Evolutionary conservation across 1,140 invertebrate genomes (phyloP), one percentile per base, ranked within the genome.

Genomic region (Drosophila quadrilineata): DNA sequence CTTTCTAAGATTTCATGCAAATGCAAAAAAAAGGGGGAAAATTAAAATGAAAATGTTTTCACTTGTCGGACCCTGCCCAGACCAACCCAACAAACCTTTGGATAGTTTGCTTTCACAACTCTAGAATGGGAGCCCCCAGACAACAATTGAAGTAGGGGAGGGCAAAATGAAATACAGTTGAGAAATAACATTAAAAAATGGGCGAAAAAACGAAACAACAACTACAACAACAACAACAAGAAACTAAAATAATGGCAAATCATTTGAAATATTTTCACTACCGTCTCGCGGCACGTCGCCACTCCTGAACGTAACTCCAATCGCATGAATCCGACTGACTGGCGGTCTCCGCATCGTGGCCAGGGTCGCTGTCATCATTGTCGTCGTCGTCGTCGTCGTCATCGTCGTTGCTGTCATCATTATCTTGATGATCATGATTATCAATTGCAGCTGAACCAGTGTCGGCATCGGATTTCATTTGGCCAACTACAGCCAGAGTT

Each of bases 221-320:
- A n/a, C 5, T 19, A 14, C n/a, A 41, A 17, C n/a, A 10, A 3
- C 24, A 24, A 31, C n/a, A 9, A 31, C 29, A 31, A 31, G 29
- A 17, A 17, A 5, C n/a, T 16, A 0, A 72, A 63, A 50, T 53
- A 67, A 75, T 77, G 57, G 60, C 31, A 62, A 56, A 67, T 65
- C 58, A 76, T 86, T 59, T 48, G 63, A 64, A 41, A 48, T 62
- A 48, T 70, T 74, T 86, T 73, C 71, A 72, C 74, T 76, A 82
- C 87, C 70, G 71, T 80, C 66, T 75, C 91, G 79, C 77, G 24
- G 79, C 77, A 28, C 77, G 67, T 72, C 93, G 90, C 93, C 93
- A 94, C 71, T 93, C 93, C 89, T 94, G 93, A 29, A 94, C 93
- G 85, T 94, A 94, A 75, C 93, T 94, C 93, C 93, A 94, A 88